Evolutionary conservation across 2,888 invertebrate genomes (phyloP).

Genomic region (Rhingia campestris): DNA sequence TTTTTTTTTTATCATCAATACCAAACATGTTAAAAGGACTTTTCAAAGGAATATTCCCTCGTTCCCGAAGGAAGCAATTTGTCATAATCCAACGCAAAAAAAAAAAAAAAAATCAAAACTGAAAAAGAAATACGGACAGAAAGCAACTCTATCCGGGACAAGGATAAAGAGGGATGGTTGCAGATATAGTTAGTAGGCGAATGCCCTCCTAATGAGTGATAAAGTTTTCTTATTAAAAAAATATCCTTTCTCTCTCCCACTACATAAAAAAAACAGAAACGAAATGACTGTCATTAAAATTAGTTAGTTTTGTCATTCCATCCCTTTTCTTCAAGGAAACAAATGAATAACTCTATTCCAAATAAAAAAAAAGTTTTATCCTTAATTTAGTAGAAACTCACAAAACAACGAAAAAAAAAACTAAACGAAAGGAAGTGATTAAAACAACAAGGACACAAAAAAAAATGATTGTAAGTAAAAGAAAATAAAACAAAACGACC

Average conservation of each 20-base stretch:
- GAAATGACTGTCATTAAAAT: conserved; percentile 41
- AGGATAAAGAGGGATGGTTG: neutral
- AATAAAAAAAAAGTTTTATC: conserved; percentile 21
- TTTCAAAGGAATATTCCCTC: neutral
- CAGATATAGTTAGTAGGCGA: neutral
- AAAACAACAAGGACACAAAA: conserved; percentile 30
- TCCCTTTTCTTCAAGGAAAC: conserved; percentile 28
- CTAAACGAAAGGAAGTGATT: conserved; percentile 25
- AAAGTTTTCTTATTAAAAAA: conserved; percentile 13
- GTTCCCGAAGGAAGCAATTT: conserved; percentile 32
- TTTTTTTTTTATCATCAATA: conserved; percentile 7
- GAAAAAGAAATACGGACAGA: neutral
- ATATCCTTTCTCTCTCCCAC: neutral
- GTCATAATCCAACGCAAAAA: conserved; percentile 25
- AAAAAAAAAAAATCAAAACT: conserved; percentile 4
- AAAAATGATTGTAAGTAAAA: neutral
- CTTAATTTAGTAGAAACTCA: conserved; percentile 29
- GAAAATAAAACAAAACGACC: conserved; percentile 20
- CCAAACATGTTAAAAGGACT: conserved; percentile 12
- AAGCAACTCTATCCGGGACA: conserved; percentile 1
- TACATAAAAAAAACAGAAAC: neutral
- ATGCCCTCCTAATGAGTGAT: conserved; percentile 46
- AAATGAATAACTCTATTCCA: conserved; percentile 26
- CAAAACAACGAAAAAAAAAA: conserved; percentile 4
- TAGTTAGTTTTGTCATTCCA: conserved; percentile 35